Conservation (phyloP, 2,888 invertebrate species). For the Ditula angustiorana region DNA sequence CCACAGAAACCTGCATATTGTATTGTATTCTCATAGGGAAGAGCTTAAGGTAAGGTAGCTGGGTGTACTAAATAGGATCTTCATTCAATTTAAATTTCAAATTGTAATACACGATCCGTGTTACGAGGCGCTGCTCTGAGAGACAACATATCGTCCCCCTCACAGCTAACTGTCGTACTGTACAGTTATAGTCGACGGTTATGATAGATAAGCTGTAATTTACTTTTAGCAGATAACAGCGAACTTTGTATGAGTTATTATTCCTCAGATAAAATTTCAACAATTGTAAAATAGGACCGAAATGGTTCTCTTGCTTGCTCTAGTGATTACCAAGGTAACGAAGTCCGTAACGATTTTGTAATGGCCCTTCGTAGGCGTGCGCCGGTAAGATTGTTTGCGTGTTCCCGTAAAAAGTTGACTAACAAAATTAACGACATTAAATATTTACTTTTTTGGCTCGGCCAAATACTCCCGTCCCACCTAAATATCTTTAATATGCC, state of each 20-base stretch:
- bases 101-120: neutral
- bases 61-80: neutral
- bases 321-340: too few species aligned
- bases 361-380: neutral
- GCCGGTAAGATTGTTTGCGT: conserved; percentile 8
- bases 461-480: neutral
- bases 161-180: too few species aligned
- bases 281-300: too few species aligned
- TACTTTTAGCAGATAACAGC: too few species aligned
- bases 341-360: neutral
- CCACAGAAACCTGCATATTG: neutral
- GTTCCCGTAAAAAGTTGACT: neutral
- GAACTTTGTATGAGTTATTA: too few species aligned
- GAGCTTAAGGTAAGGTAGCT: neutral
- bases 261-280: too few species aligned
- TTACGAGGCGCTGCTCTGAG: too few species aligned
- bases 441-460: conserved; percentile 23
- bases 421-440: conserved; percentile 34
- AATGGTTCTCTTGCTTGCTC: too few species aligned
- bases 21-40: neutral
- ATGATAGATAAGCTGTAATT: too few species aligned
- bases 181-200: too few species aligned
- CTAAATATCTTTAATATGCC: too few species aligned
- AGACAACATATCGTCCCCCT: too few species aligned
- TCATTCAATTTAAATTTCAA: neutral